Conservation (phyloP, 1,140 invertebrate genomes). For the Subanguina moxae region DNA sequence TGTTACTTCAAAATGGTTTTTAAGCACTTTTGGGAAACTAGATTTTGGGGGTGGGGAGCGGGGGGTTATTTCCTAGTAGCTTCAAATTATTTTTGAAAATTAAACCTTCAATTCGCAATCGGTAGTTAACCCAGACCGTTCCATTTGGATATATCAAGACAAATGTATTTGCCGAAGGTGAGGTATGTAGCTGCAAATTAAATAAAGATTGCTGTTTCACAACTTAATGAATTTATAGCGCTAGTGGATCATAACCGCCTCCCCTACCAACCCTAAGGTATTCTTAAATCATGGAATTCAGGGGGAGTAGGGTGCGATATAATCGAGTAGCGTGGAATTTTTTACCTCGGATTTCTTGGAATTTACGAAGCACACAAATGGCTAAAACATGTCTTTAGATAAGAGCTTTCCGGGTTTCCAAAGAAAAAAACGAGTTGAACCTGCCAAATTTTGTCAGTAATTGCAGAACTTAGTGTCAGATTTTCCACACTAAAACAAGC, state of each 20-base stretch:
- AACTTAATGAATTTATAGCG: too few relatives aligned
- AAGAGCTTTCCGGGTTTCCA: not conserved
- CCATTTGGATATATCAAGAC: conserved; percentile 47
- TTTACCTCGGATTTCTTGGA: conserved; percentile 38
- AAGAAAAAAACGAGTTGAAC: conserved; percentile 16
- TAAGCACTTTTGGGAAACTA: too few relatives aligned
- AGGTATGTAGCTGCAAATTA: conserved; percentile 21
- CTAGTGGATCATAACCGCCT: too few relatives aligned
- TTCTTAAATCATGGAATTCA: too few relatives aligned
- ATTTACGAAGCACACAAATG: conserved; percentile 41
- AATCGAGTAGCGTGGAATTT: too few relatives aligned
- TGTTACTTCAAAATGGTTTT: too few relatives aligned
- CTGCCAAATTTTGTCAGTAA: conserved; percentile 47
- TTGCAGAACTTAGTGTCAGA: conserved; percentile 40
- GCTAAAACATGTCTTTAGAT: not conserved
- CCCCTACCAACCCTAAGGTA: too few relatives aligned
- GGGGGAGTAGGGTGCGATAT: too few relatives aligned
- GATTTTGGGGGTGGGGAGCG: too few relatives aligned
- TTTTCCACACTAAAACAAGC: conserved; percentile 42
- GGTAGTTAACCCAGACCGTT: conserved; percentile 46
- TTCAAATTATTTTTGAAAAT: not conserved
- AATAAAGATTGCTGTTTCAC: too few relatives aligned
- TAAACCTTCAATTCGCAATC: conserved; percentile 42
- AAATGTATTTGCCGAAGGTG: conserved; percentile 47
- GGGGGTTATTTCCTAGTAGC: too few relatives aligned